Evolutionary conservation across 2,113 vertebrate genomes (phyloP), one percentile per base, ranked within the genome.

Genomic region (Progne subis): DNA sequence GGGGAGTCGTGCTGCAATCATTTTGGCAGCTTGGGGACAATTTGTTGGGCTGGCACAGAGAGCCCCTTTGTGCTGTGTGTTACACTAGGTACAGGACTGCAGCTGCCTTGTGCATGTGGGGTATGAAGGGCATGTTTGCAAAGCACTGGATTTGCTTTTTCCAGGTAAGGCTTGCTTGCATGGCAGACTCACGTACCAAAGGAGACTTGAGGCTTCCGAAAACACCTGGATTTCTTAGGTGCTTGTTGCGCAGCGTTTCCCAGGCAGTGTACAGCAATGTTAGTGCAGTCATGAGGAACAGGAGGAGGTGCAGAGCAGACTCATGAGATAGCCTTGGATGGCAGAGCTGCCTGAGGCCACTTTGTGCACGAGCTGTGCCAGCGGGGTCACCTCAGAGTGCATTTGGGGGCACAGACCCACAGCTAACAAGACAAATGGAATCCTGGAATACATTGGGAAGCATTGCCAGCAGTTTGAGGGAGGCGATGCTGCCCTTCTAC

Each of bases 71-170:
- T 24, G 67, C 57, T 43, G 24, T 47, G 56, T 7, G 0, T 74
- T 39, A 9, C 3, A 2, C 28, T 1, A 25, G 37, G 26, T 18
- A 12, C 2, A 32, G 19, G 14, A 23, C 6, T 50, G 8, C 1
- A 2, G 3, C 46, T 6, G 3, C 24, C 7, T 5, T 0, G 0
- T 4, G 20, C 11, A 10, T 0, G 0, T 2, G 21, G 6, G 16
- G 28, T 3, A 12, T 0, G 21, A 43, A 18, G 44, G 49, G 15
- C 0, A 0, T 2, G 19, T 20, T 14, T 1, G 3, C 61, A 8
- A 75, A 57, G 17, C 0, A 0, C 17, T 13, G 56, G 43, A 18
- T 82, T 50, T 72, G 29, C 25, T 47, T 47, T 26, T 41, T 31
- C 47, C 44, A 68, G 39, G 34, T 10, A 12, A 34, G 53, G 49